Evolutionary conservation across 2,797 vertebrate species (phyloP), one percentile per base, ranked within the genome.

Genomic region (Staurois parvus): DNA sequence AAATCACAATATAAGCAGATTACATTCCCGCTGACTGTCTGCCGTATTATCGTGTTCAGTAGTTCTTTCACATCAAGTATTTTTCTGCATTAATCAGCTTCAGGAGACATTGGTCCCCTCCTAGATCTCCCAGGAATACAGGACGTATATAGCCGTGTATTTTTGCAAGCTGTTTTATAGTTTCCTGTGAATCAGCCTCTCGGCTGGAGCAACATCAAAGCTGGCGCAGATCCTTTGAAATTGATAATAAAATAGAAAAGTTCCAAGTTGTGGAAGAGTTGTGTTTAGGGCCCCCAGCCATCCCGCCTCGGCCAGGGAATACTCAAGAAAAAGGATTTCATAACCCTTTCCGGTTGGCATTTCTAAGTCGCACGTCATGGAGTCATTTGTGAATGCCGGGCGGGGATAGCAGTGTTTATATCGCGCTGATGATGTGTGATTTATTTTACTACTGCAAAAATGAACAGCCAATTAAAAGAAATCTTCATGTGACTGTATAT

Each of bases 181-280:
- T 75, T 28, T 73, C 52, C 6, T 73, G 32, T 78, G 83, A 79
- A 37, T 79, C 59, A 74, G 64, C 79, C 30, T 67, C 56, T 24
- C 48, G 19, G 15, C 5, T 24, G 69, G 42, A 62, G 68, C 76
- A 37, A 73, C 84, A 80, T 85, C 84, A 85, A 85, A 85, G 70
- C 59, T 72, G n/a, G 56, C 56, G 19, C 21, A n/a, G 29, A 74
- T 24, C 30, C 70, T 67, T 52, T 79, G 69, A 84, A 42, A 72
- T 34, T 42, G 66, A 84, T 78, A 72, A 78, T 48, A 59, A 62
- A 24, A 72, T 48, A 64, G 32, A 73, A 42, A 42, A 40, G 67
- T 69, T 19, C 66, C 67, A 17, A 28, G 75, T 59, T 77, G 40
- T 26, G 26, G 15, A 40, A 34, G 45, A 32, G 28, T 34, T 26